Evolutionary conservation across 2,113 vertebrate species (phyloP), one percentile per base, ranked within the genome.

Genomic region (Uria lomvia): DNA sequence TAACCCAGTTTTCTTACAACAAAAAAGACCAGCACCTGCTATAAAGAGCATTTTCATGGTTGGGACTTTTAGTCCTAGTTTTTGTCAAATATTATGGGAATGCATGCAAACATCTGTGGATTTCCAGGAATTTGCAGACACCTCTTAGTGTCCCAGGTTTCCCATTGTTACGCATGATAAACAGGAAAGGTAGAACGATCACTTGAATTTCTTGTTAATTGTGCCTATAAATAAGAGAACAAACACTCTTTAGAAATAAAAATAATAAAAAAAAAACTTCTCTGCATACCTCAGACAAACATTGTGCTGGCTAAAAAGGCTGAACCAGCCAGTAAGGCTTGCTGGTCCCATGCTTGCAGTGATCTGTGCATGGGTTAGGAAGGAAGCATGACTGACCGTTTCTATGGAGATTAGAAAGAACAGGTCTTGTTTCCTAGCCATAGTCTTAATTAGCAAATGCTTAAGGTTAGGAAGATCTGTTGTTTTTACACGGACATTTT

Each of bases 351-450:
- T 32, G 43, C 38, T 86, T 85, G 56, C 79, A 52, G 50, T 15
- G 72, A 9, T 65, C 40, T 60, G 32, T 9, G 12, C 74, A 34
- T 29, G 73, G n/a, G 53, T 91, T 87, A 94, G 97, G 95, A 98
- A 97, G 97, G 97, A 98, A 96, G 73, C 66, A n/a, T 49, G 88
- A 63, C 76, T 75, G 78, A 81, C 47, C 5, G 26, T 95, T 96
- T 71, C 88, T 88, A 21, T 77, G 70, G 94, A 90, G 94, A 95
- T 93, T 10, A 14, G 67, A 91, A 80, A 79, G 92, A 95, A 72
- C 74, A 36, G 56, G 52, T 62, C 86, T 84, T 60, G 75, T 86
- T 93, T 90, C 84, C 83, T 72, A 52, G 52, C 60, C 90, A 87
- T 65, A 96, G 66, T 68, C 91, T 67, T 85, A 89, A 96, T 94